Percentiles rank a stretch among this genome's conserved stretches.
Evolutionary conservation across 2,797 vertebrate genomes (phyloP).

Genomic region (Uromys caudimaculatus): DNA sequence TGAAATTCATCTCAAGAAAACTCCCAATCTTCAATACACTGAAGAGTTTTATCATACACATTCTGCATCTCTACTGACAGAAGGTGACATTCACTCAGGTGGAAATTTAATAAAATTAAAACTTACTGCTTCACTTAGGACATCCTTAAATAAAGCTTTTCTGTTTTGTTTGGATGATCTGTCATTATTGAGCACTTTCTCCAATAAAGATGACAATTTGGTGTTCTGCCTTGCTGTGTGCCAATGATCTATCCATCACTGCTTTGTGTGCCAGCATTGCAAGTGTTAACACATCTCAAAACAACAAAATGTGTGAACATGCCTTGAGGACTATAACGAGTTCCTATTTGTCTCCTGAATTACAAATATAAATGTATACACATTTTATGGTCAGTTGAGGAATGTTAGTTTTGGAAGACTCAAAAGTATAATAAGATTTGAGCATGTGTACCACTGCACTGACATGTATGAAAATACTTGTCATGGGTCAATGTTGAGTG

Average conservation of each 20-base stretch:
- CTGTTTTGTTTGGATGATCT: background rate
- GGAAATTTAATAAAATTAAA: conserved; percentile 36
- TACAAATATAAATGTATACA: background rate
- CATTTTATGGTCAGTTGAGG: background rate
- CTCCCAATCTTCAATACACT: background rate
- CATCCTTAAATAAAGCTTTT: conserved; percentile 1
- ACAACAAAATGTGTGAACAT: background rate
- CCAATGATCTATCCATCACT: background rate
- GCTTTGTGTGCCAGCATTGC: background rate
- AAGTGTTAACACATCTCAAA: background rate
- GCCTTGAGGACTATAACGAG: background rate
- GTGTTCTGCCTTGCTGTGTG: background rate
- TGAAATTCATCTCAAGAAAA: background rate
- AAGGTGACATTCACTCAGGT: background rate
- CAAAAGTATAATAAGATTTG: background rate
- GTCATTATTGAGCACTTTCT: too few species aligned
- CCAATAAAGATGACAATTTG: background rate
- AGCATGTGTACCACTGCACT: background rate
- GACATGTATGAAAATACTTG: background rate
- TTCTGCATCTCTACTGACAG: background rate
- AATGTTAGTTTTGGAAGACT: conserved; percentile 18
- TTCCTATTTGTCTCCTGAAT: background rate
- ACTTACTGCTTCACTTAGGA: background rate
- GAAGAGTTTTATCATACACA: background rate
- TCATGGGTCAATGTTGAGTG: background rate